Conservation (phyloP, 2,113 vertebrate genomes). For the Oncorhynchus masou region DNA sequence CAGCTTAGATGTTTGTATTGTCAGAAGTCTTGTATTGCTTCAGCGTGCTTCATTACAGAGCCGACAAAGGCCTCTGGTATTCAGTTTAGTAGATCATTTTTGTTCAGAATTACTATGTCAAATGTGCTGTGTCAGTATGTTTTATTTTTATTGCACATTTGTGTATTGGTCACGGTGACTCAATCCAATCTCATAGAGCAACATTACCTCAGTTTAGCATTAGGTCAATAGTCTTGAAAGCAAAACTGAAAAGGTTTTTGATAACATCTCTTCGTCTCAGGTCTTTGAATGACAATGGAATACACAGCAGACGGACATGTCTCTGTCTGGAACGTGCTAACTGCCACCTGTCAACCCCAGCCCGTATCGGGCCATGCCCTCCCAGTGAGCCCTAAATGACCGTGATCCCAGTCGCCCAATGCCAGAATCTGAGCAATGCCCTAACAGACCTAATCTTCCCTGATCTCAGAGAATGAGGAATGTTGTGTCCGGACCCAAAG, state of each 20-base stretch:
- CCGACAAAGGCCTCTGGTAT: neutral
- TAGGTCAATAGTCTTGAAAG: neutral
- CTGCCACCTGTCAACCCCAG: constrained; percentile 4
- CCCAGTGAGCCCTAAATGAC: neutral
- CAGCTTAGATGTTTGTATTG: neutral
- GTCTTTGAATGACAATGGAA: neutral
- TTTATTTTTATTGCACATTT: too few relatives aligned
- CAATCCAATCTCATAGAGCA: too few relatives aligned
- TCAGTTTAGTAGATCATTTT: neutral
- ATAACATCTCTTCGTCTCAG: neutral
- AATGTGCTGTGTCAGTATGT: too few relatives aligned
- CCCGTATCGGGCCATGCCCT: constrained; percentile 18
- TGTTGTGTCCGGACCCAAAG: constrained; percentile 40
- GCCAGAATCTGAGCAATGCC: constrained; percentile 42
- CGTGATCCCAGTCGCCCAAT: constrained; percentile 32
- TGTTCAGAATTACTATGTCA: neutral
- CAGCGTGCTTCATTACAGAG: neutral
- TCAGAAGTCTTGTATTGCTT: neutral
- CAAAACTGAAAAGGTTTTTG: neutral
- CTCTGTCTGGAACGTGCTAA: constrained; percentile 19
- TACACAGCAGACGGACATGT: neutral
- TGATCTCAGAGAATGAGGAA: constrained; percentile 62
- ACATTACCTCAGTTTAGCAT: neutral
- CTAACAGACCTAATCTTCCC: constrained; percentile 53
- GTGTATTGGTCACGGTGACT: too few relatives aligned